Evolutionary conservation across 2,888 invertebrate species (phyloP).

Genomic region (Reticulitermes lucifugus): DNA sequence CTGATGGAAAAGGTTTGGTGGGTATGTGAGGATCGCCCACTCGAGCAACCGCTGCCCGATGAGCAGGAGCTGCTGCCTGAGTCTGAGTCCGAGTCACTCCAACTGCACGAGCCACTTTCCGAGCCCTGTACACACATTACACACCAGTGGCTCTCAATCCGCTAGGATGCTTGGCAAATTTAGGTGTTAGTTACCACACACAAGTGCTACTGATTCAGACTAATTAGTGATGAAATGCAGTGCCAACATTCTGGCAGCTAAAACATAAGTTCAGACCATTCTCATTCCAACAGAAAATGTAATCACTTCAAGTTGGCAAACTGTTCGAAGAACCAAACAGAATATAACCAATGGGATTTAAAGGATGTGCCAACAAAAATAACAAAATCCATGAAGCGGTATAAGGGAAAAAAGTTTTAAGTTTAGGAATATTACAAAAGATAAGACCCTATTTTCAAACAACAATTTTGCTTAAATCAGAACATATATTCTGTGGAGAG

Average conservation of each 20-base stretch:
- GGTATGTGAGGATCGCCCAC: slow-evolving; percentile 62
- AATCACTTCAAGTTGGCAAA: too few relatives aligned
- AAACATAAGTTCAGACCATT: neutral
- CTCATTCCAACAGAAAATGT: neutral
- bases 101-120: slow-evolving; percentile 62
- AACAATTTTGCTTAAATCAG: too few relatives aligned
- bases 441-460: too few relatives aligned
- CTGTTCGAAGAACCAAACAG: too few relatives aligned
- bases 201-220: too few relatives aligned
- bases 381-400: too few relatives aligned
- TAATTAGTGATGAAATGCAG: neutral
- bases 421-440: too few relatives aligned
- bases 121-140: slow-evolving; percentile 62
- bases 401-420: too few relatives aligned
- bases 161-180: neutral
- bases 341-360: too few relatives aligned
- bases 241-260: neutral
- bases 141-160: slow-evolving; percentile 28
- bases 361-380: too few relatives aligned
- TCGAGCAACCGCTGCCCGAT: slow-evolving; percentile 55
- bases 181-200: neutral
- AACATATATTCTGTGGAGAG: too few relatives aligned
- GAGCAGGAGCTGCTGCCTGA: slow-evolving; percentile 56
- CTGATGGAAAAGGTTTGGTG: slow-evolving; percentile 65
- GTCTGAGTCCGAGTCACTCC: slow-evolving; percentile 57